These are phyloP conservation scores for Drosophila willistoni DNA, from an alignment of 1,140 invertebrate species.

Conservation along the genomic window DNA sequence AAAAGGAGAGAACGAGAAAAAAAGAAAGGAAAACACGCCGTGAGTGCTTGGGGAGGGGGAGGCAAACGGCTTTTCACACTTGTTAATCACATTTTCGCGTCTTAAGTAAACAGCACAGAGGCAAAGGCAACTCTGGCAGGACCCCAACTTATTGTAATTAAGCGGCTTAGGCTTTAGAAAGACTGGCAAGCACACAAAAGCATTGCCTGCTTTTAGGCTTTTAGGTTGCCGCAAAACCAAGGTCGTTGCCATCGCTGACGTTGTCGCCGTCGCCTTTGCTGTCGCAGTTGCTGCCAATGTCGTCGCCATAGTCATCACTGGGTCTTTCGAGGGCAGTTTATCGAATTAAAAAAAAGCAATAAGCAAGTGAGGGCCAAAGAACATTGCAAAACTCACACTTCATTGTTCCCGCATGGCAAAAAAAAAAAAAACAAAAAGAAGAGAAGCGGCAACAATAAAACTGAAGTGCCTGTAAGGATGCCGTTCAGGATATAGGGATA, in stretches of 20 bases:
- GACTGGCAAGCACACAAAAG: constrained; percentile 64
- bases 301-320: constrained; percentile 28
- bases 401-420: constrained; percentile 50
- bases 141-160: constrained; percentile 73
- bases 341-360: constrained; percentile 75
- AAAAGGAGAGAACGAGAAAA: constrained; percentile 47
- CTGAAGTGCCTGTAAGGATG: constrained; percentile 61
- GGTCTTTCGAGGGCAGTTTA: constrained; percentile 76
- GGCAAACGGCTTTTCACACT: constrained; percentile 75
- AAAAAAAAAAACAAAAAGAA: background rate
- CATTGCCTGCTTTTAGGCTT: constrained; percentile 69
- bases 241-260: constrained; percentile 38
- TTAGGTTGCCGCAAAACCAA: constrained; percentile 58
- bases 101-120: constrained; percentile 71
- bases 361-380: constrained; percentile 23
- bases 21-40: constrained; percentile 4
- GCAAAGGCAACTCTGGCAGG: constrained; percentile 35
- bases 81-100: constrained; percentile 81
- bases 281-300: constrained; percentile 5
- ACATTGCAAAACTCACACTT: constrained; percentile 60
- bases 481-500: constrained; percentile 14
- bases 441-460: constrained; percentile 62
- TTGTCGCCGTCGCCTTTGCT: constrained; percentile 7
- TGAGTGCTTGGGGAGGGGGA: constrained; percentile 8
- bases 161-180: constrained; percentile 70